Percentiles rank a stretch among this genome's conserved stretches.
Evolutionary conservation across 2,113 vertebrate species (phyloP).

Genomic region (Urocitellus parryii): DNA sequence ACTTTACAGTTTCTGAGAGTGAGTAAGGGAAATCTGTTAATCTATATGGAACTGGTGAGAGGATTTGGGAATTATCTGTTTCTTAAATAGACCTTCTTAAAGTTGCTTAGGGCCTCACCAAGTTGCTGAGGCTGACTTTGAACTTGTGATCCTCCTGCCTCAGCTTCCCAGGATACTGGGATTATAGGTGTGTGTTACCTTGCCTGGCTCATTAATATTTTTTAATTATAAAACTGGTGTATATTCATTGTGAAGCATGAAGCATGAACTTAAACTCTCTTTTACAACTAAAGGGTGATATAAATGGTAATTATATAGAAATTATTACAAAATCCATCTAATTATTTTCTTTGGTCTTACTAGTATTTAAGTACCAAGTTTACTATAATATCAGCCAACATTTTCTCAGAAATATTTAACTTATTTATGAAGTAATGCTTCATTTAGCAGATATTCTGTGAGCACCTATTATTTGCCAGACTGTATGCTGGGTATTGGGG

Average conservation of each 20-base stretch:
- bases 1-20: neutral
- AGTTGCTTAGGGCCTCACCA: too few relatives aligned
- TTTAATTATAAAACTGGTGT: neutral
- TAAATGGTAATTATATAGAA: slow-evolving; percentile 38
- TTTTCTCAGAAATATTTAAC: slow-evolving; percentile 39
- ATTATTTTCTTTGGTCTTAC: neutral
- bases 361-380: neutral
- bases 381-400: neutral
- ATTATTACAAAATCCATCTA: neutral
- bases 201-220: neutral
- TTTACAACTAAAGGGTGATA: neutral
- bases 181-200: too few relatives aligned
- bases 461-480: neutral
- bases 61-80: neutral
- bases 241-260: neutral
- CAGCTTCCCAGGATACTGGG: too few relatives aligned
- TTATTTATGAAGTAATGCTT: slow-evolving; percentile 17
- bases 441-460: neutral
- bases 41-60: neutral
- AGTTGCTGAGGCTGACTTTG: too few relatives aligned
- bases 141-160: too few relatives aligned
- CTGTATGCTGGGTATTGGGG: neutral
- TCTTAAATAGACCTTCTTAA: neutral
- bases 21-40: neutral
- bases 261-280: neutral